These are phyloP conservation scores for Muntiacus muntjak DNA, from an alignment of 2,113 vertebrate genomes.

Conservation along the genomic window DNA sequence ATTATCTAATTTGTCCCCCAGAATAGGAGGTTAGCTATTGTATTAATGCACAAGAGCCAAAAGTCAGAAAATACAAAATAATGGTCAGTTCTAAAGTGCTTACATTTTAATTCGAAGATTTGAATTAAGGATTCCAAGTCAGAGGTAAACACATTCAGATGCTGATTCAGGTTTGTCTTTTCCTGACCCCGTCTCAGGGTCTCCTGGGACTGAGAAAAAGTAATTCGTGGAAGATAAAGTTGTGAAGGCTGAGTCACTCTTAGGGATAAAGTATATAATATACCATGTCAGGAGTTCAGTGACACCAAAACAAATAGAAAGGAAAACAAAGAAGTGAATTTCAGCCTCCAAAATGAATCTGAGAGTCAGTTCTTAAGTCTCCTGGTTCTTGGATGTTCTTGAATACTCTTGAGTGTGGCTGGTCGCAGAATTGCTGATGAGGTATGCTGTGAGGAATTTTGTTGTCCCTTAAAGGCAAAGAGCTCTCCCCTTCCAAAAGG, in stretches of 20 bases:
- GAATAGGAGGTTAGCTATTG: background rate
- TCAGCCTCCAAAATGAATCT: background rate
- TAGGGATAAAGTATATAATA: background rate
- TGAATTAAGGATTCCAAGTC: background rate
- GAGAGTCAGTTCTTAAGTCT: background rate
- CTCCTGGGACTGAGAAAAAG: background rate
- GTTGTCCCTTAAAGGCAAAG: background rate
- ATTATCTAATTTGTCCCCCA: background rate
- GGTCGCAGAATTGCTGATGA: background rate
- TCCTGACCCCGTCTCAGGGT: background rate
- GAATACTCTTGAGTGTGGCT: background rate
- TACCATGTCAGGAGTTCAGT: background rate
- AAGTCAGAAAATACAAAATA: background rate
- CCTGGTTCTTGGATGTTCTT: background rate
- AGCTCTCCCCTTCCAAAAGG: background rate
- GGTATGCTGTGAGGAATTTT: background rate
- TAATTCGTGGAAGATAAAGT: background rate
- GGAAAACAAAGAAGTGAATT: background rate
- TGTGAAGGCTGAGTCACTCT: background rate
- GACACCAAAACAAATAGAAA: background rate
- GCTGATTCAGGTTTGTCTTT: background rate
- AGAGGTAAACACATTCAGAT: background rate
- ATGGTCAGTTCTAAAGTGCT: background rate
- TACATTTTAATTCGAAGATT: background rate
- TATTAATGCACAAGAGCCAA: background rate